Conservation (phyloP, 1,140 invertebrate genomes). For the Bradynema listronoti region DNA sequence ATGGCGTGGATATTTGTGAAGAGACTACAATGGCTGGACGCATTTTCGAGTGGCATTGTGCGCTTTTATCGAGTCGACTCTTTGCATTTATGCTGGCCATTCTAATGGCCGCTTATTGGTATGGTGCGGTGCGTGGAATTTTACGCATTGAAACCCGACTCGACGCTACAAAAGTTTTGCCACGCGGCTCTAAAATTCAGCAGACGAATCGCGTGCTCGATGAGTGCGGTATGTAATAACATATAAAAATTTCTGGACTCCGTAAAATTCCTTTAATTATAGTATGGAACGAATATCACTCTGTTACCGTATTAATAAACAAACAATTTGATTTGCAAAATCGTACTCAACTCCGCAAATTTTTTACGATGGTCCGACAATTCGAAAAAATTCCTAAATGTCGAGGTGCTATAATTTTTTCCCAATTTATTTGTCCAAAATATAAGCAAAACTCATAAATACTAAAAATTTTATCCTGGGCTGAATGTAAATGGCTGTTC, state of each 20-base stretch:
- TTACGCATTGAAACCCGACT: slow-evolving; percentile 24
- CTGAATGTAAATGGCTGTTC: too few species aligned
- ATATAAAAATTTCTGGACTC: too few species aligned
- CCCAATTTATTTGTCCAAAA: background rate
- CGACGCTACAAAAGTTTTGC: slow-evolving; percentile 49
- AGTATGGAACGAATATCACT: slow-evolving; percentile 55
- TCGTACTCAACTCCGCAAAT: slow-evolving; percentile 1
- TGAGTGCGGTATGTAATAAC: too few species aligned
- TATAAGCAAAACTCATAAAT: too few species aligned
- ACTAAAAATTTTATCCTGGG: too few species aligned
- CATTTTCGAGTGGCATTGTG: slow-evolving; percentile 20
- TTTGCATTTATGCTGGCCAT: slow-evolving; percentile 18
- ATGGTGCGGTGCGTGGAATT: slow-evolving; percentile 44
- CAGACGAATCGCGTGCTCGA: slow-evolving; percentile 46
- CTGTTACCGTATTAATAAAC: slow-evolving; percentile 54
- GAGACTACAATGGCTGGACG: background rate
- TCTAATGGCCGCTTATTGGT: slow-evolving; percentile 42
- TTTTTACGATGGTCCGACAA: slow-evolving; percentile 45
- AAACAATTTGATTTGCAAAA: slow-evolving; percentile 46
- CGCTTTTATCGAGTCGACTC: slow-evolving; percentile 4
- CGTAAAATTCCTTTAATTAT: too few species aligned
- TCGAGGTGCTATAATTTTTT: slow-evolving; percentile 19
- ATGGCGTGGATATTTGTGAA: background rate
- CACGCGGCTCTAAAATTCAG: slow-evolving; percentile 42
- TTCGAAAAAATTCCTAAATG: slow-evolving; percentile 44